These are phyloP conservation scores for Hyaena hyaena DNA, from an alignment of 2,113 vertebrate genomes.

Conservation along the genomic window DNA sequence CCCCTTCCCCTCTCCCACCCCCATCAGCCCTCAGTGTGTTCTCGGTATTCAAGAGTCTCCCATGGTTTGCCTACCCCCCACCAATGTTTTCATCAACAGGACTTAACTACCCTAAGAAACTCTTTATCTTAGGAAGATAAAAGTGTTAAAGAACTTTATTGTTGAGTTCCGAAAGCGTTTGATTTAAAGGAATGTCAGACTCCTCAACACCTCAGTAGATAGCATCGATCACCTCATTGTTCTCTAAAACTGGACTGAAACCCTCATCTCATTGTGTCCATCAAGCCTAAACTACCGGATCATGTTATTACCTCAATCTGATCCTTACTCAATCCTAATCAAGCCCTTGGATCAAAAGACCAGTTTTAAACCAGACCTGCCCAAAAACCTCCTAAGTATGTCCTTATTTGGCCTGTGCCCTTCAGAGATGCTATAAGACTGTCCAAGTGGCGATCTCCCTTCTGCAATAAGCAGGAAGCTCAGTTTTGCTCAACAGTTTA, in stretches of 20 bases:
- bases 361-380: neutral
- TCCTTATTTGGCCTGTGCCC: neutral
- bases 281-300: neutral
- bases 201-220: neutral
- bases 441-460: neutral
- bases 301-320: neutral
- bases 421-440: neutral
- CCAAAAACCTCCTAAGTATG: neutral
- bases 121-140: neutral
- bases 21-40: no score
- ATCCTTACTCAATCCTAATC: neutral
- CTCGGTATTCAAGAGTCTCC: no score
- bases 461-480: neutral
- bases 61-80: no score
- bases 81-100: neutral
- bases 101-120: neutral
- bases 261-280: neutral
- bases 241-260: neutral
- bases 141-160: neutral
- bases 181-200: neutral
- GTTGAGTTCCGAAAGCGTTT: neutral
- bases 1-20: no score
- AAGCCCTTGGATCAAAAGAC: neutral
- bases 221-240: neutral
- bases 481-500: neutral